Evolutionary conservation across 2,888 invertebrate species (phyloP), one percentile per base, ranked within the genome.

Genomic region (Apamea sordens): DNA sequence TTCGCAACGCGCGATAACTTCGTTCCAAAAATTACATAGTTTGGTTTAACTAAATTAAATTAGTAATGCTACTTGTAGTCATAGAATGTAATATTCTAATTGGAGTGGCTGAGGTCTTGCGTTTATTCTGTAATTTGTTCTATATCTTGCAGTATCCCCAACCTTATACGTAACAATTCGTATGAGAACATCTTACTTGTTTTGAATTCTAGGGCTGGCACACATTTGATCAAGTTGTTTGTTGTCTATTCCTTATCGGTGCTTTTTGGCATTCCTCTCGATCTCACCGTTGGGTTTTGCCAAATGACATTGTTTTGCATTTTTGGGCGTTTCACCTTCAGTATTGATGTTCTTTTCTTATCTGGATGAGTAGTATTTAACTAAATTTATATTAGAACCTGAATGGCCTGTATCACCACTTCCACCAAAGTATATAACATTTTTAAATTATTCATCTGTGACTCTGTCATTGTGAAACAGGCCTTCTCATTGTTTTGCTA

Each of bases 251-350:
- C 61, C 75, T 76, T 73, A 77, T 10, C 36, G 65, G 36, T 2
- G 21, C 15, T 68, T 74, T 73, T 86, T 80, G 85, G 82, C 85
- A 86, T 71, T 76, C 50, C 41, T 56, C 41, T 63, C 70, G 44
- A 76, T 71, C 15, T 73, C 11, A 28, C 18, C 32, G 44, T 47
- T 80, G 59, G 28, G 65, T 86, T 69, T 65, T 59, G 79, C 75
- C 75, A 85, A 85, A 82, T 76, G 6, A 13, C 70, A 8, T 44
- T 61, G 21, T 59, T 79, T 77, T 56, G 32, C 44, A 73, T 77
- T 76, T 77, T 70, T 69, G 7, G 53, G 4, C 1, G 2, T 64
- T 68, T 70, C n/a, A 77, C 73, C 28, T 75, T 76, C 74, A 53
- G 44, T 13, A 11, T 67, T 24, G 1, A 32, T 44, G 7, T 61